A percentile compares a stretch with the other conserved stretches of the same genome.
Conservation (phyloP, 2,888 invertebrate genomes). For the Apoderus coryli region DNA sequence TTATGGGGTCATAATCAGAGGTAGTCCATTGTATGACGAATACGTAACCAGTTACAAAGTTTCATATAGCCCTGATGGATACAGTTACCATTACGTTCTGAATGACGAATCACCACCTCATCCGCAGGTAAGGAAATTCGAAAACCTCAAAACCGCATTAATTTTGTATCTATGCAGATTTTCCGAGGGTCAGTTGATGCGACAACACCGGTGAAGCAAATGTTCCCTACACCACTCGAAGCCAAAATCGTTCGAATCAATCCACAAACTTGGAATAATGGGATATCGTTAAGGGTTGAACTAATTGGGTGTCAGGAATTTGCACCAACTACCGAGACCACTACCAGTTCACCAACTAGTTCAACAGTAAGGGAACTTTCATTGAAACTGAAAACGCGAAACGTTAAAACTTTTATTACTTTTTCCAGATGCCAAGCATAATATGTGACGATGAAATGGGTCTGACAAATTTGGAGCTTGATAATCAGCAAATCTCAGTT, state of each 20-base stretch:
- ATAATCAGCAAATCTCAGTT: slow-evolving; percentile 48
- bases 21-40: slow-evolving; percentile 50
- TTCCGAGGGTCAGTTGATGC: slow-evolving; percentile 60
- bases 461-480: slow-evolving; percentile 44
- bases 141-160: neutral
- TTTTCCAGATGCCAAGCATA: no score
- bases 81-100: slow-evolving; percentile 42
- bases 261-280: slow-evolving; percentile 61
- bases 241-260: slow-evolving; percentile 55
- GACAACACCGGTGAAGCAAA: slow-evolving; percentile 41
- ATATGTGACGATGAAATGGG: slow-evolving; percentile 61
- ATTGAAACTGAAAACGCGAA: no score
- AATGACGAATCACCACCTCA: slow-evolving; percentile 24
- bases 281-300: slow-evolving; percentile 50
- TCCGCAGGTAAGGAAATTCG: slow-evolving; percentile 6
- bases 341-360: no score
- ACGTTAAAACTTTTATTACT: no score
- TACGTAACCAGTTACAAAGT: slow-evolving; percentile 68
- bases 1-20: slow-evolving; percentile 60
- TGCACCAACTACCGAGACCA: slow-evolving; percentile 15
- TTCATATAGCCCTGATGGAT: slow-evolving; percentile 42
- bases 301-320: slow-evolving; percentile 52
- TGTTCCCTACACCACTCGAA: slow-evolving; percentile 59
- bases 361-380: no score
- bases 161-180: slow-evolving; percentile 33